These are phyloP conservation scores for Lysiphlebus fabarum DNA, from an alignment of 1,140 invertebrate genomes.

Conservation along the genomic window DNA sequence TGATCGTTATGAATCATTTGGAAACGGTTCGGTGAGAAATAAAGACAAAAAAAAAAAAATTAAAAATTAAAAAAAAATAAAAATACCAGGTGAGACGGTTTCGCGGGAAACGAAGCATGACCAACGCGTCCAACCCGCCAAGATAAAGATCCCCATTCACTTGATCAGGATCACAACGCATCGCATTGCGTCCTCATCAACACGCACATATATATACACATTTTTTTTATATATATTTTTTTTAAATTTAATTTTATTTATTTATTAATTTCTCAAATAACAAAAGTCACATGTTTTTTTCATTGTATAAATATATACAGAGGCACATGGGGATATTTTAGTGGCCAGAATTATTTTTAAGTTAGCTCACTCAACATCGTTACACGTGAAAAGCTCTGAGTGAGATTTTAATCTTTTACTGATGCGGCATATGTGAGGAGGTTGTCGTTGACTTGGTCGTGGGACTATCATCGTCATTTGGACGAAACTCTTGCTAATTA, in stretches of 20 bases:
- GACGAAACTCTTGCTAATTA: slow-evolving; percentile 40
- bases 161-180: slow-evolving; percentile 46
- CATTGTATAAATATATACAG: no score
- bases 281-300: no score
- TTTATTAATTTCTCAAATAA: neutral
- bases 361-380: slow-evolving; percentile 21
- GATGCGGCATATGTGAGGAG: slow-evolving; percentile 38
- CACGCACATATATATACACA: slow-evolving; percentile 33
- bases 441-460: slow-evolving; percentile 30
- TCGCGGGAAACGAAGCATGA: slow-evolving; percentile 40
- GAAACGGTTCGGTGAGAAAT: slow-evolving; percentile 19
- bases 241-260: no score
- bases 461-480: slow-evolving; percentile 42
- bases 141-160: slow-evolving; percentile 44
- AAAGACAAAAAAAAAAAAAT: slow-evolving; percentile 20
- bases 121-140: slow-evolving; percentile 31
- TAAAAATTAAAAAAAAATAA: slow-evolving; percentile 16
- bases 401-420: slow-evolving; percentile 43
- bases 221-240: no score
- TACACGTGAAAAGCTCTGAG: slow-evolving; percentile 24
- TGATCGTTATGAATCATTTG: slow-evolving; percentile 6
- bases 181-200: slow-evolving; percentile 31
- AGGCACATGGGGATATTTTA: no score
- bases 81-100: slow-evolving; percentile 44
- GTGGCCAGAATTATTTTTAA: slow-evolving; percentile 21